Conservation (phyloP, 2,797 vertebrate species). For the Bovichtus diacanthus region DNA sequence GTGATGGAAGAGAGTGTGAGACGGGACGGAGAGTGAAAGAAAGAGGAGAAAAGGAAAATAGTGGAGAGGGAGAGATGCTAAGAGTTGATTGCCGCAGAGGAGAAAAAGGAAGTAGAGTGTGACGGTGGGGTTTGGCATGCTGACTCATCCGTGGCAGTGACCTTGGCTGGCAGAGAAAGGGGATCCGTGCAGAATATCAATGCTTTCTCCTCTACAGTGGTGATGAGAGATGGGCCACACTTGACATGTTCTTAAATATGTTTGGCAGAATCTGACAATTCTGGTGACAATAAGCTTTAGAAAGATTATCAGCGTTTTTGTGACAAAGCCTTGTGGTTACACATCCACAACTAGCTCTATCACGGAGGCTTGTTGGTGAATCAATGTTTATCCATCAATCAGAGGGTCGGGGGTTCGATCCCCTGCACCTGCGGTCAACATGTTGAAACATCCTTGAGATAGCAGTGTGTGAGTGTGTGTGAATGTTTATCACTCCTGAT, state of each 20-base stretch:
- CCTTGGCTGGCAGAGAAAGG: slow-evolving; percentile 58
- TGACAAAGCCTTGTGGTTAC: background rate
- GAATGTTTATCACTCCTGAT: too few species aligned
- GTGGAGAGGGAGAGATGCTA: slow-evolving; percentile 10
- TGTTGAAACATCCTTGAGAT: too few species aligned
- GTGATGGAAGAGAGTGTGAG: slow-evolving; percentile 15
- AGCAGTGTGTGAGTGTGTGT: too few species aligned
- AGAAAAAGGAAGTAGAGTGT: slow-evolving; percentile 60
- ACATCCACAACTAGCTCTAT: background rate
- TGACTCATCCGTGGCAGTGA: slow-evolving; percentile 68
- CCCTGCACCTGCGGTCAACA: too few species aligned
- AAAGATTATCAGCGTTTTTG: background rate
- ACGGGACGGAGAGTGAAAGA: background rate
- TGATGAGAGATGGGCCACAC: slow-evolving; percentile 7
- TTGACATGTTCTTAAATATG: slow-evolving; percentile 22
- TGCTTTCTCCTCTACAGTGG: slow-evolving; percentile 20
- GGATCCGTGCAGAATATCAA: slow-evolving; percentile 55
- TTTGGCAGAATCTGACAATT: slow-evolving; percentile 31
- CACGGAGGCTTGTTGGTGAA: background rate
- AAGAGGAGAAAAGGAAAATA: slow-evolving; percentile 8
- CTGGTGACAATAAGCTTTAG: background rate
- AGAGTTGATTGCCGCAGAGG: slow-evolving; percentile 31
- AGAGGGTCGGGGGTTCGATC: too few species aligned
- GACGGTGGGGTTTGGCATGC: slow-evolving; percentile 52
- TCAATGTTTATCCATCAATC: background rate